These are phyloP conservation scores for Agrochola circellaris DNA, from an alignment of 2,888 invertebrate genomes.

Conservation along the genomic window DNA sequence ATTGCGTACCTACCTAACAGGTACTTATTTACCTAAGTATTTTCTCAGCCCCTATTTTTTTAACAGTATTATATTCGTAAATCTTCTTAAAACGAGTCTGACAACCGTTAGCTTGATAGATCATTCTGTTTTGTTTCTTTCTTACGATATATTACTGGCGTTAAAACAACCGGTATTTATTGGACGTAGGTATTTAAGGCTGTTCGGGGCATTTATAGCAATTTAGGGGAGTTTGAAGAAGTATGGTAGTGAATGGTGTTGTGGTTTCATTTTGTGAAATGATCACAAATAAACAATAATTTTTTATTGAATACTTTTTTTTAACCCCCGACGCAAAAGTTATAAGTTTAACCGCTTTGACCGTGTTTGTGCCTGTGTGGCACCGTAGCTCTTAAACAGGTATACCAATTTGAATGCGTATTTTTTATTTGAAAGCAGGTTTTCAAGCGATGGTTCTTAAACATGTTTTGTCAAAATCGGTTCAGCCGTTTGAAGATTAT, in stretches of 20 bases:
- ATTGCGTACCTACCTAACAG: conserved; percentile 54
- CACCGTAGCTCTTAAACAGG: too few relatives aligned
- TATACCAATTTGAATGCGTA: too few relatives aligned
- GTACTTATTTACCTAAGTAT: conserved; percentile 64
- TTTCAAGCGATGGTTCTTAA: too few relatives aligned
- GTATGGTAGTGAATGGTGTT: background rate
- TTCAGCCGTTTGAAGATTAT: too few relatives aligned
- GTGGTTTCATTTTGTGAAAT: background rate
- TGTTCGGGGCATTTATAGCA: background rate
- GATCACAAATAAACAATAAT: too few relatives aligned
- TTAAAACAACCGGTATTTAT: conserved; percentile 9
- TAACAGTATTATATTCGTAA: conserved; percentile 68
- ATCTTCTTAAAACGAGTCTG: conserved; percentile 68
- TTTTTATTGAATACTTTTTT: too few relatives aligned
- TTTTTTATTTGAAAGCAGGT: too few relatives aligned
- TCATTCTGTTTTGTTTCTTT: conserved; percentile 64
- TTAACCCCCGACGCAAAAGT: too few relatives aligned
- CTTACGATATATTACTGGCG: conserved; percentile 27
- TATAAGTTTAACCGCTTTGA: too few relatives aligned
- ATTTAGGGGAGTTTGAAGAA: background rate
- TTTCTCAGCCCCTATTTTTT: conserved; percentile 63
- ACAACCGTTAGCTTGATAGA: conserved; percentile 68
- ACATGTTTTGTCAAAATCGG: too few relatives aligned
- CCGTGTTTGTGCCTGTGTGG: too few relatives aligned
- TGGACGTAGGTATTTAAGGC: background rate